Conservation (phyloP, 1,140 invertebrate species). For the Lucilia cuprina region DNA sequence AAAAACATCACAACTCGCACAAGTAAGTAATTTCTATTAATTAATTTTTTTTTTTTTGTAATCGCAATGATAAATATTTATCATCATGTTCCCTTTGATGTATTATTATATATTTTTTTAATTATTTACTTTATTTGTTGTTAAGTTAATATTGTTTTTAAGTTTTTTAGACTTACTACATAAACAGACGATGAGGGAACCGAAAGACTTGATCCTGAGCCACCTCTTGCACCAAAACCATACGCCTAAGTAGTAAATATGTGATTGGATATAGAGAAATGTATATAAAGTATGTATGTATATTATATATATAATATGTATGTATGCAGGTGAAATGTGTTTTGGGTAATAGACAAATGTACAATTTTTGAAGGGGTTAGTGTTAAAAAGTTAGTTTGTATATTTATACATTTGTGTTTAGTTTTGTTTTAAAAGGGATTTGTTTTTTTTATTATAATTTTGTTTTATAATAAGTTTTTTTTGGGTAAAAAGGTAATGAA, state of each 20-base stretch:
- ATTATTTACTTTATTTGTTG: not conserved
- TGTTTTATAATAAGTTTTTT: not conserved
- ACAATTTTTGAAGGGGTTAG: not conserved
- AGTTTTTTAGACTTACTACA: conserved; percentile 67
- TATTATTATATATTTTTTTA: not conserved
- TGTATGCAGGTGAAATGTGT: not conserved
- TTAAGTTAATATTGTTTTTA: conserved; percentile 26
- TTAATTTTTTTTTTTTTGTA: conserved; percentile 3
- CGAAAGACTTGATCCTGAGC: conserved; percentile 77
- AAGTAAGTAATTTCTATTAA: not conserved
- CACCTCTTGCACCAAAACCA: conserved; percentile 64
- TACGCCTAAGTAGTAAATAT: conserved; percentile 37
- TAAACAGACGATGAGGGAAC: conserved; percentile 73
- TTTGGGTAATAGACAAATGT: not conserved
- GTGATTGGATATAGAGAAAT: conserved; percentile 17
- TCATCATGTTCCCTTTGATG: not conserved
- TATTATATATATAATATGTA: not conserved
- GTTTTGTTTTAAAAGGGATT: not conserved
- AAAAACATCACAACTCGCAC: conserved; percentile 23
- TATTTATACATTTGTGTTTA: not conserved
- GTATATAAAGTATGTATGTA: not conserved
- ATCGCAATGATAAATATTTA: not conserved
- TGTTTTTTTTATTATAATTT: not conserved
- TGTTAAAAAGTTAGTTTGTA: not conserved
- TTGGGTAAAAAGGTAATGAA: conserved; percentile 21